Evolutionary conservation across 2,888 invertebrate species (phyloP), one percentile per base, ranked within the genome.

Genomic region (Mythimna vitellina): DNA sequence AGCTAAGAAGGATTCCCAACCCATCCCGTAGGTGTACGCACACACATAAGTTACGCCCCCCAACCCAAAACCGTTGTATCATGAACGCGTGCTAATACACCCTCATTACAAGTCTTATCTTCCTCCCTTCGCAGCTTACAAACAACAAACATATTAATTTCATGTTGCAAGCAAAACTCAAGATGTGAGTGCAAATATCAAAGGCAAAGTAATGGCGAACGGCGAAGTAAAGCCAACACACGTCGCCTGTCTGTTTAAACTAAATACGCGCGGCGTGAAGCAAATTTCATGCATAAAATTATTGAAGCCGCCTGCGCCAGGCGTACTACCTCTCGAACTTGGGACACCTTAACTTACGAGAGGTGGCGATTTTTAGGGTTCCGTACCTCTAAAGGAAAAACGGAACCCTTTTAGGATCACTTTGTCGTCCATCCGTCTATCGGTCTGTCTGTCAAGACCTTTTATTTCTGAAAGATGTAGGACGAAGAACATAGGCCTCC

Each of bases 251-350:
- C 89, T 89, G 88, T 89, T 90, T 88, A 89, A 88, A 89, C 91
- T 91, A 93, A 93, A 94, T 93, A 93, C 91, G 91, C 84, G 88
- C 87, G 80, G 88, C 86, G 88, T 86, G 87, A 90, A 89, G 92
- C 90, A 90, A 94, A 93, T 92, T 94, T 94, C 94, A 95, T 95
- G 95, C 94, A 95, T 95, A 94, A 94, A 93, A 95, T 95, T 94
- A 95, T 93, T 89, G 90, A 89, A 92, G 90, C 86, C 89, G 91
- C 91, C 89, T 90, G 88, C 88, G 88, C 88, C 88, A 92, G 90
- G 92, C 77, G 29, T 60, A 89, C 90, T 92, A 93, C 93, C 92
- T 94, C 93, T 89, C 89, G 88, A 89, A 86, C 81, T 83, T 77
- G 69, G 49, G 38, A 60, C 63, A 75, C 70, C 64, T 53, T 76